These are phyloP conservation scores for Apostichopus californicus DNA, from an alignment of 35 echinoderm and acorn worm species.

Conservation along the genomic window DNA sequence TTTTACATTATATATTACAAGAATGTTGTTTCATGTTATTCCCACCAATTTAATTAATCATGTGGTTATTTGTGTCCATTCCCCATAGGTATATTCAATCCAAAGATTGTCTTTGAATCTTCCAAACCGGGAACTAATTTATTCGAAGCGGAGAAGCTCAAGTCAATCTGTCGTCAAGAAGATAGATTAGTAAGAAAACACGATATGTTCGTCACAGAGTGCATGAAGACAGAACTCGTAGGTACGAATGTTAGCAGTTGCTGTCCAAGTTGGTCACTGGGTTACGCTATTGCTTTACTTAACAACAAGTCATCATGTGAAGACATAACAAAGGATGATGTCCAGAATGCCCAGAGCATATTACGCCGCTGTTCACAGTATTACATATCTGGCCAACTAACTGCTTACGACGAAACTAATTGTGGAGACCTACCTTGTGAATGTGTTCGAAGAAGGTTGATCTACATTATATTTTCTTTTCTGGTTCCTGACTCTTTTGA, in stretches of 20 bases:
- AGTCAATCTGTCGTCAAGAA: slow-evolving; percentile 38
- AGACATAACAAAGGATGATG: slow-evolving; percentile 51
- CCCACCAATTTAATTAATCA: no score
- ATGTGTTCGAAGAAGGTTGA: neutral
- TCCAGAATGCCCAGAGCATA: slow-evolving; percentile 9
- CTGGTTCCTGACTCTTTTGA: slow-evolving; percentile 14
- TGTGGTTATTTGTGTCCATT: neutral
- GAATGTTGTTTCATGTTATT: no score
- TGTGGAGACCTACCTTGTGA: neutral
- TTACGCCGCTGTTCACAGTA: slow-evolving; percentile 35
- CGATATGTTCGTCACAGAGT: neutral
- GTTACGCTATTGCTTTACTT: slow-evolving; percentile 70
- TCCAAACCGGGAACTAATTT: neutral
- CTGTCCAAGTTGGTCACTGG: slow-evolving; percentile 82
- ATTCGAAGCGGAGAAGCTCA: slow-evolving; percentile 22
- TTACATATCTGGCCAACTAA: neutral
- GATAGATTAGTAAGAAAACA: neutral
- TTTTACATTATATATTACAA: no score
- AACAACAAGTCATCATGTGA: slow-evolving; percentile 69
- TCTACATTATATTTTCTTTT: slow-evolving; percentile 38
- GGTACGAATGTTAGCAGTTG: neutral
- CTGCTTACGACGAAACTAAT: no score
- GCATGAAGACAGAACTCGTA: neutral
- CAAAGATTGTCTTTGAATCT: slow-evolving; percentile 47
- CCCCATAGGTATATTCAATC: neutral